phyloP scores from a whole-genome alignment of 2,797 vertebrate species.

The Crocodylus rhombifer region DNA sequence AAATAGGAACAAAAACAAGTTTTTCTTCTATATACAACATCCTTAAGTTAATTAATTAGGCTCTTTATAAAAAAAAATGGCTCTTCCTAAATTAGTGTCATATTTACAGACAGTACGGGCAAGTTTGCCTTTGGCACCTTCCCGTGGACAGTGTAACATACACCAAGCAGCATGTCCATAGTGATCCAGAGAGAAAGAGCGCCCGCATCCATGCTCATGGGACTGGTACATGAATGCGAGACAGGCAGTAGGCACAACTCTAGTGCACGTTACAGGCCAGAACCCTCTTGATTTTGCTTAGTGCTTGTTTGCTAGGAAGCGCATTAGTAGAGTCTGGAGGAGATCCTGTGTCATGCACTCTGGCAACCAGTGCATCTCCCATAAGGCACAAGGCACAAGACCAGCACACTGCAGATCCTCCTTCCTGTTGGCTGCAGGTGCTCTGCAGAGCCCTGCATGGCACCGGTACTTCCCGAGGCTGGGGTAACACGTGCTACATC shows the following conservation, averaged over 20 bases:
- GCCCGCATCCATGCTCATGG: neutral
- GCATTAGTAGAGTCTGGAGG: neutral
- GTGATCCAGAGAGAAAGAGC: neutral
- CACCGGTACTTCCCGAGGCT: fast-evolving
- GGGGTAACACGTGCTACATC: neutral
- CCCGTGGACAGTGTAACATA: slow-evolving; percentile 79
- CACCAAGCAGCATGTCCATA: slow-evolving; percentile 32
- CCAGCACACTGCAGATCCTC: slow-evolving; percentile 12
- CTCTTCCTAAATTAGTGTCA: slow-evolving; percentile 65
- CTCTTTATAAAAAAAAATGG: slow-evolving; percentile 69
- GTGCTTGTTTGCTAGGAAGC: neutral
- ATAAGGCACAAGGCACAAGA: no score
- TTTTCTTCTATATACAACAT: slow-evolving; percentile 73
- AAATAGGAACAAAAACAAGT: slow-evolving; percentile 42
- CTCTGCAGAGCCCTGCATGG: neutral
- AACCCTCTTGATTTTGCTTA: neutral
- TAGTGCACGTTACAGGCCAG: neutral
- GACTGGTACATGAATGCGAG: neutral
- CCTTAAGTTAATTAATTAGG: slow-evolving; percentile 83
- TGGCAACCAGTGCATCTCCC: neutral
- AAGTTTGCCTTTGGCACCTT: slow-evolving; percentile 62
- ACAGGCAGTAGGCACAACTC: neutral
- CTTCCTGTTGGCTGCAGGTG: neutral
- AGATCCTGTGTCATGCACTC: slow-evolving; percentile 46
- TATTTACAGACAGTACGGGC: slow-evolving; percentile 53